A percentile compares a stretch with the other conserved stretches of the same genome.
Conservation (phyloP, 2,113 vertebrate species). For the Pterocles burchelli region DNA sequence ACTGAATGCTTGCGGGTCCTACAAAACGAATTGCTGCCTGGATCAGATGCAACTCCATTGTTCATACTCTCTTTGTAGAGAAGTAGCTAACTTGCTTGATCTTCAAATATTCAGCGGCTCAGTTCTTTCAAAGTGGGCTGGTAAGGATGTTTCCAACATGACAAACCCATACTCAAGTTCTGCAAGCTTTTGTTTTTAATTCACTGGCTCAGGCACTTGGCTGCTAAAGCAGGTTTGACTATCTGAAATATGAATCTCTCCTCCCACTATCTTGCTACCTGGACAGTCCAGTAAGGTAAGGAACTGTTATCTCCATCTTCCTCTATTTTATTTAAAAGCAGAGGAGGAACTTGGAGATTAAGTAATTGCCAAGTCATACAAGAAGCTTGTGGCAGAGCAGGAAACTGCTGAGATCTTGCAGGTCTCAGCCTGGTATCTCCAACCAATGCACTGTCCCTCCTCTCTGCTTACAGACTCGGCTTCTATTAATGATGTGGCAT, state of each 20-base stretch:
- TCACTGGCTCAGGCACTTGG: background rate
- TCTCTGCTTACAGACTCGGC: background rate
- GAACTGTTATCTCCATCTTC: background rate
- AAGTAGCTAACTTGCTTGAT: background rate
- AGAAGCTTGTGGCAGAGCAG: slow-evolving; percentile 17
- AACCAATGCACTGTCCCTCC: background rate
- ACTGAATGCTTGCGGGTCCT: background rate
- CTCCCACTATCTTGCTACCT: background rate
- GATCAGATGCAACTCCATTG: background rate
- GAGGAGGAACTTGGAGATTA: slow-evolving; percentile 15
- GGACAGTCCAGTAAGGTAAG: background rate
- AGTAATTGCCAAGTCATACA: slow-evolving; percentile 10
- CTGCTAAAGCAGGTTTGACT: background rate
- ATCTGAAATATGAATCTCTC: background rate
- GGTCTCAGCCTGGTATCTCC: background rate
- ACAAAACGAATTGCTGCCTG: background rate
- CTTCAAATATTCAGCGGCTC: background rate
- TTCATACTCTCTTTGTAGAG: background rate
- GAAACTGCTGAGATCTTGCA: slow-evolving; percentile 12
- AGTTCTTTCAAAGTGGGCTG: background rate
- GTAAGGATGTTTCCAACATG: background rate
- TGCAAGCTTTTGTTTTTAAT: background rate
- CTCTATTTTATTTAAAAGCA: slow-evolving; percentile 24
- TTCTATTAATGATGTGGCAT: background rate
- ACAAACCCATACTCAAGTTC: background rate